These are phyloP conservation scores for Octodonta nipae DNA, from an alignment of 2,888 invertebrate genomes.

Conservation along the genomic window DNA sequence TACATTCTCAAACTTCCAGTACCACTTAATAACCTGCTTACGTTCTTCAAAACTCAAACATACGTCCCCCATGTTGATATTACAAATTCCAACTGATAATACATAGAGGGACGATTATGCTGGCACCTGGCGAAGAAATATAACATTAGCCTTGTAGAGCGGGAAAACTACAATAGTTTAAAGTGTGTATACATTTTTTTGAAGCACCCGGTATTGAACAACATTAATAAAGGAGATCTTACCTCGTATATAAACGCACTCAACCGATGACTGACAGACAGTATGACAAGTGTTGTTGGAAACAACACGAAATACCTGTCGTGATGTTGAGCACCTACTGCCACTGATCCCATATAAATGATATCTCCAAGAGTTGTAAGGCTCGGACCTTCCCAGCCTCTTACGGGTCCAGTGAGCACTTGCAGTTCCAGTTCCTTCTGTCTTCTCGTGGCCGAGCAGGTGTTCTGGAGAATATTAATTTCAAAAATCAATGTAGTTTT, in stretches of 20 bases:
- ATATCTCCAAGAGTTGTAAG: constrained; percentile 69
- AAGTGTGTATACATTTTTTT: no score
- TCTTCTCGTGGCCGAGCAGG: constrained; percentile 72
- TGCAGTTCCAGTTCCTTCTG: constrained; percentile 94
- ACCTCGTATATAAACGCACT: constrained; percentile 94
- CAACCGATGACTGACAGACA: constrained; percentile 82
- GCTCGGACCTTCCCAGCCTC: constrained; percentile 86
- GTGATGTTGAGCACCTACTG: constrained; percentile 68
- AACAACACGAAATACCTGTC: constrained; percentile 89
- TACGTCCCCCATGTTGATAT: no score
- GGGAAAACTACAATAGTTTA: no score
- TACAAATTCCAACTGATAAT: no score
- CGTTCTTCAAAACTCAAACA: no score
- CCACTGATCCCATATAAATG: constrained; percentile 82
- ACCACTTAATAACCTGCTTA: no score
- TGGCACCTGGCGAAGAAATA: no score
- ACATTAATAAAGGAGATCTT: no score
- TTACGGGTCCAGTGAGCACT: constrained; percentile 84
- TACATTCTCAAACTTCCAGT: no score
- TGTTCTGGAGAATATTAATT: constrained; percentile 45
- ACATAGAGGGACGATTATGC: no score
- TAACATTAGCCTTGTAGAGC: no score
- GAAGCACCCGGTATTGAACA: no score
- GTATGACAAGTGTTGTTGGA: constrained; percentile 71
- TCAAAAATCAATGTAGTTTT: neutral